phyloP scores from a whole-genome alignment of 2,888 invertebrate genomes.

The Capitulum mitella region DNA sequence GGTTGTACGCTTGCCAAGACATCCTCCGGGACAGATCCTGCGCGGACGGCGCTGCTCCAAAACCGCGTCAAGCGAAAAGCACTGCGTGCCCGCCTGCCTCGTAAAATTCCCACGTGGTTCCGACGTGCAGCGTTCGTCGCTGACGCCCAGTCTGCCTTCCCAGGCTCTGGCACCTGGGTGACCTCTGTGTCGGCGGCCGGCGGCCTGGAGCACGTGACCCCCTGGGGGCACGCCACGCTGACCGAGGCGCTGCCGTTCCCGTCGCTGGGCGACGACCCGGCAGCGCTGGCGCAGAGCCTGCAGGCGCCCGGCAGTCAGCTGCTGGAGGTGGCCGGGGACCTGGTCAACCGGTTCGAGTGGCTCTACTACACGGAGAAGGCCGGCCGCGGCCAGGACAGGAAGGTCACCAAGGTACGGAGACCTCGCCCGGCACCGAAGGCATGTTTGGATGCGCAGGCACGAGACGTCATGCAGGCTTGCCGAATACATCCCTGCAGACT shows the following conservation, averaged over 20 bases:
- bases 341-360: conserved; percentile 93
- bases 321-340: conserved; percentile 79
- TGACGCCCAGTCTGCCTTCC: too few relatives aligned
- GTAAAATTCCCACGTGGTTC: too few relatives aligned
- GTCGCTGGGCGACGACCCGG: conserved; percentile 62
- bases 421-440: too few relatives aligned
- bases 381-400: conserved; percentile 22
- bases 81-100: too few relatives aligned
- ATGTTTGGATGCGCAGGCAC: too few relatives aligned
- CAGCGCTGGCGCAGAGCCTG: conserved; percentile 75
- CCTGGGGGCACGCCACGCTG: conserved; percentile 80
- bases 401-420: neutral
- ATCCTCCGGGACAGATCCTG: too few relatives aligned
- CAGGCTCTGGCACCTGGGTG: conserved; percentile 35
- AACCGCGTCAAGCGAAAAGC: too few relatives aligned
- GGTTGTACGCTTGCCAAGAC: too few relatives aligned
- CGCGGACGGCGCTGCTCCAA: too few relatives aligned
- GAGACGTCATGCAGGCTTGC: too few relatives aligned
- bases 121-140: too few relatives aligned
- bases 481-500: too few relatives aligned
- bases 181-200: conserved; percentile 53
- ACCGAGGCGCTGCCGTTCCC: conserved; percentile 88
- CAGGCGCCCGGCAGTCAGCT: conserved; percentile 85
- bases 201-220: conserved; percentile 67
- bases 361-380: conserved; percentile 63